Conservation (phyloP, 2,113 vertebrate genomes). For the Plecturocebus donacophilus region DNA sequence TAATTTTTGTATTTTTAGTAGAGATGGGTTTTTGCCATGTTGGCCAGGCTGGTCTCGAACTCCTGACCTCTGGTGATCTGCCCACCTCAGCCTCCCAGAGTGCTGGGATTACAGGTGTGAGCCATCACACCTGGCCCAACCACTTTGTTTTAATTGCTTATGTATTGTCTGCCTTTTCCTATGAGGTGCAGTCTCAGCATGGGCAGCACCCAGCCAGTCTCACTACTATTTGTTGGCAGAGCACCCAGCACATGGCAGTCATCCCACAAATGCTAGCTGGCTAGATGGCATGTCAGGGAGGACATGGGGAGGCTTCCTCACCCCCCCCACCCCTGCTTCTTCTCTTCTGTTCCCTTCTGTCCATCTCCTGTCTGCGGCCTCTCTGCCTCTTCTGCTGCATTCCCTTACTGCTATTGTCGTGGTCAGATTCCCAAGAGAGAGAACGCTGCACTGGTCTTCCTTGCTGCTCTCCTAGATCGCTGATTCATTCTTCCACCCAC, state of each 20-base stretch:
- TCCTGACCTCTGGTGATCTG: too few relatives aligned
- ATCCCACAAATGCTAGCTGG: not conserved
- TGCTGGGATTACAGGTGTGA: too few relatives aligned
- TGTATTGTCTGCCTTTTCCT: not conserved
- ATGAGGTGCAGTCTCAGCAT: not conserved
- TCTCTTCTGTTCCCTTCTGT: not conserved
- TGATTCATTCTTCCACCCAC: not conserved
- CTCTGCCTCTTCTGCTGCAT: fast-evolving
- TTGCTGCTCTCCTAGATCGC: not conserved
- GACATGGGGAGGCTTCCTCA: not conserved
- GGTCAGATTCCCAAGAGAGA: not conserved
- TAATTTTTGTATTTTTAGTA: too few relatives aligned
- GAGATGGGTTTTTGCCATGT: too few relatives aligned
- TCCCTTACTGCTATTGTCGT: not conserved
- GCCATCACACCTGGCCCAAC: too few relatives aligned
- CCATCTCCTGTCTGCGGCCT: too few relatives aligned
- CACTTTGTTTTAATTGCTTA: not conserved
- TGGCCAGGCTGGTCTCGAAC: too few relatives aligned
- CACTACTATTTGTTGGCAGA: not conserved
- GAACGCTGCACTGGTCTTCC: too few relatives aligned
- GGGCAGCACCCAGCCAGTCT: not conserved
- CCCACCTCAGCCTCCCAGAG: too few relatives aligned
- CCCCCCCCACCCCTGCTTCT: not conserved
- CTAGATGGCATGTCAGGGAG: not conserved
- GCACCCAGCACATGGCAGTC: not conserved